These are phyloP conservation scores for Probosciger aterrimus DNA, from an alignment of 2,113 vertebrate species.

Conservation along the genomic window DNA sequence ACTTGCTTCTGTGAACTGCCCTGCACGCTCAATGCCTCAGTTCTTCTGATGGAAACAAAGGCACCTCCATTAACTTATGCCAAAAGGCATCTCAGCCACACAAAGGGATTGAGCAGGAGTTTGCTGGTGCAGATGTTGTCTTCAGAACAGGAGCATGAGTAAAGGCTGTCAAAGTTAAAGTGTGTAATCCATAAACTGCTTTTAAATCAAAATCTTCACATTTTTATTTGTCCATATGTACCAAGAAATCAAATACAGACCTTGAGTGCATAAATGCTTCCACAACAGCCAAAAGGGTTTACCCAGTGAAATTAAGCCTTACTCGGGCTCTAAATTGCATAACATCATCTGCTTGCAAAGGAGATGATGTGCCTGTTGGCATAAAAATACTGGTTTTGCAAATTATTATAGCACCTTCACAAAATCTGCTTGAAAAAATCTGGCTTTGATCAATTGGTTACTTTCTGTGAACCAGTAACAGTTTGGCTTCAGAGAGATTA, in stretches of 20 bases:
- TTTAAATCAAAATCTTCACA: background rate
- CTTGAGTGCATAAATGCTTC: background rate
- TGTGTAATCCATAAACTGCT: background rate
- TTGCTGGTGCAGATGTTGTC: background rate
- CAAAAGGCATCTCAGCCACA: background rate
- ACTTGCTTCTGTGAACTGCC: background rate
- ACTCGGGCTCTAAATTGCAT: background rate
- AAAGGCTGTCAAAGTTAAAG: background rate
- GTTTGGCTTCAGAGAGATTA: background rate
- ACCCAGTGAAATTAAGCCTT: background rate
- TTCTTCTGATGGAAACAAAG: background rate
- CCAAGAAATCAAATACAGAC: background rate
- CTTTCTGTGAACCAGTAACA: background rate
- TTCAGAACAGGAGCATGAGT: background rate
- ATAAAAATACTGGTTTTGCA: background rate
- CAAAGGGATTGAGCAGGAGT: background rate
- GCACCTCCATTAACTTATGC: background rate
- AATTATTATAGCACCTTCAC: background rate
- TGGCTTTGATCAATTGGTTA: background rate
- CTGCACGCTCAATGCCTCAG: background rate
- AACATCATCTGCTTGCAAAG: background rate
- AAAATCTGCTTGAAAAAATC: background rate
- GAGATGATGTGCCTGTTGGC: background rate
- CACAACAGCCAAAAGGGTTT: background rate
- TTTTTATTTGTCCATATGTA: background rate